These are phyloP conservation scores for Scomber japonicus DNA, from an alignment of 2,113 vertebrate species.

Conservation along the genomic window DNA sequence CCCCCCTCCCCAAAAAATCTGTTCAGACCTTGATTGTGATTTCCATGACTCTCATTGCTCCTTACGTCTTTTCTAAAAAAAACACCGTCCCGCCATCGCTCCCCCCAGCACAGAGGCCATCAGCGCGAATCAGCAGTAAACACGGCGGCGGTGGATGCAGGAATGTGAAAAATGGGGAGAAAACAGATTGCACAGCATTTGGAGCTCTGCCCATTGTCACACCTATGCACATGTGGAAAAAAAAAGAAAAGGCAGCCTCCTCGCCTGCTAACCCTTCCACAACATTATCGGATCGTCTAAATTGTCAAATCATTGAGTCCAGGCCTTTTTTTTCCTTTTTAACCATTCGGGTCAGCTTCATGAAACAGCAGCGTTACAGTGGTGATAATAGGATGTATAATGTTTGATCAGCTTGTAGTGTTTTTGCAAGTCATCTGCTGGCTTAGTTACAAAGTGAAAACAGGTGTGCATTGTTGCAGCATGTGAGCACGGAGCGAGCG, in stretches of 20 bases:
- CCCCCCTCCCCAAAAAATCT: background rate
- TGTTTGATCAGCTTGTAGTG: conserved; percentile 4
- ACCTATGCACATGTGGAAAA: conserved; percentile 41
- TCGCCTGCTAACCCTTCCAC: background rate
- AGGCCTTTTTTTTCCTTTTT: background rate
- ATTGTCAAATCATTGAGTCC: background rate
- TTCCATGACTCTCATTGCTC: background rate
- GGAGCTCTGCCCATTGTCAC: conserved; percentile 44
- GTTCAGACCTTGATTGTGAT: background rate
- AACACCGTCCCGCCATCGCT: background rate
- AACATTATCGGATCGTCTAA: background rate
- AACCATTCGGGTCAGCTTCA: background rate
- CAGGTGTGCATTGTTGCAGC: conserved; percentile 22
- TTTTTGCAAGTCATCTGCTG: conserved; percentile 20
- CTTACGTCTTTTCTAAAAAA: background rate
- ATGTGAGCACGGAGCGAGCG: background rate
- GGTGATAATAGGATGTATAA: background rate
- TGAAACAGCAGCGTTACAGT: background rate
- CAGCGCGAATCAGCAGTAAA: background rate
- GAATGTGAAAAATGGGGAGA: conserved; percentile 43
- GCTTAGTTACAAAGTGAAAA: conserved; percentile 23
- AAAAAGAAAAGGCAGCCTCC: background rate
- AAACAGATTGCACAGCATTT: conserved; percentile 31
- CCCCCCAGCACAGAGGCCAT: conserved; percentile 9
- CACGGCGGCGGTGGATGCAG: conserved; percentile 4